phyloP scores from a whole-genome alignment of 2,113 vertebrate species.

The Oryzias woworae region DNA sequence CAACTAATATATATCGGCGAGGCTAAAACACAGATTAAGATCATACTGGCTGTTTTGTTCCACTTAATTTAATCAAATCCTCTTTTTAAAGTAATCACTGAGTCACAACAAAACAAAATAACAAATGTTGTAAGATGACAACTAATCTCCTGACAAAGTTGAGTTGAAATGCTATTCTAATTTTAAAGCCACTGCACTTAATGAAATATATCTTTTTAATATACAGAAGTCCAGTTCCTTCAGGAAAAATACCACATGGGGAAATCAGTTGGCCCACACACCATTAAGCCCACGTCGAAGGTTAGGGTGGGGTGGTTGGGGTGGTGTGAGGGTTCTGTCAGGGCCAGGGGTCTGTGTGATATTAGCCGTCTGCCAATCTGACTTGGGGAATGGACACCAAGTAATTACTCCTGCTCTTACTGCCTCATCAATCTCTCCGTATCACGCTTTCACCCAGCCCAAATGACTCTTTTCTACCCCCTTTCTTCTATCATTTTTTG shows the following conservation, averaged over 20 bases:
- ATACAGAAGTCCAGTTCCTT: conserved; percentile 58
- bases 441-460: conserved; percentile 55
- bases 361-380: conserved; percentile 86
- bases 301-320: conserved; percentile 60
- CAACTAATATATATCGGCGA: no score
- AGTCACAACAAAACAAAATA: neutral
- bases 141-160: neutral
- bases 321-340: conserved; percentile 66
- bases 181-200: conserved; percentile 9
- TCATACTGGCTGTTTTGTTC: neutral
- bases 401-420: conserved; percentile 85
- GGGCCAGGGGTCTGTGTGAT: conserved; percentile 82
- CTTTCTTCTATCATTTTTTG: conserved; percentile 57
- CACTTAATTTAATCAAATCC: neutral
- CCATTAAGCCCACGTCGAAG: conserved; percentile 62
- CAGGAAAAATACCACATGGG: conserved; percentile 71
- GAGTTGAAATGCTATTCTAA: no score
- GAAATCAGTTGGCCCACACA: conserved; percentile 72
- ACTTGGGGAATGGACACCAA: conserved; percentile 81
- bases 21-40: neutral
- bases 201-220: conserved; percentile 35
- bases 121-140: neutral
- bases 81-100: no score
- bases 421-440: conserved; percentile 85
- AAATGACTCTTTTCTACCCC: conserved; percentile 55